Conservation (phyloP, 2,113 vertebrate genomes). For the Turdus rufiventris region DNA sequence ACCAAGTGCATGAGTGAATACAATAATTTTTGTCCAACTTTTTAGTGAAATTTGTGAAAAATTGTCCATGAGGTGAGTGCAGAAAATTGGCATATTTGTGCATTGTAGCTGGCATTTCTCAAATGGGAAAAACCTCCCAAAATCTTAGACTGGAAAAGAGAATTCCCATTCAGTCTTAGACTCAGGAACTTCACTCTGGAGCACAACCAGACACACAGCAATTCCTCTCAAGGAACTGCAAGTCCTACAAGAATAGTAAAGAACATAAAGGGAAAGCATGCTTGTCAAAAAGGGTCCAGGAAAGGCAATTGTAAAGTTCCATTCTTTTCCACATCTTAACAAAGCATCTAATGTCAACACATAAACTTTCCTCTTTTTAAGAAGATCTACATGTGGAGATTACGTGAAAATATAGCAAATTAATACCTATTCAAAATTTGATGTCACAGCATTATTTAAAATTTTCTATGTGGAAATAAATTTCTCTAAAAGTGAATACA, state of each 20-base stretch:
- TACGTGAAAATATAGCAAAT: background rate
- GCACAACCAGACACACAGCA: background rate
- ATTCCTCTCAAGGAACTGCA: background rate
- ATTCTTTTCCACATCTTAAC: background rate
- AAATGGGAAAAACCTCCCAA: background rate
- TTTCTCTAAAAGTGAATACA: background rate
- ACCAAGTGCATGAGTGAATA: background rate
- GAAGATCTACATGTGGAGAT: accelerated
- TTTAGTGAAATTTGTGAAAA: background rate
- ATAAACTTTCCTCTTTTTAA: background rate
- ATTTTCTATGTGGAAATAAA: background rate
- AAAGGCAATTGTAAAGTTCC: background rate
- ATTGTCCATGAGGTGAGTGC: accelerated
- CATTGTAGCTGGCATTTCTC: background rate
- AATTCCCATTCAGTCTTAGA: background rate
- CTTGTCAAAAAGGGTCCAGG: background rate
- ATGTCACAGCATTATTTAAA: background rate
- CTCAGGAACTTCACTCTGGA: background rate
- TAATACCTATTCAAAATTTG: background rate
- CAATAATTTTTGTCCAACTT: background rate
- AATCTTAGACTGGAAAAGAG: background rate
- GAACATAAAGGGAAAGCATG: background rate
- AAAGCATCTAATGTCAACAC: background rate
- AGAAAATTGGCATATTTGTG: background rate
- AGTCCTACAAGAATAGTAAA: background rate